phyloP scores from a whole-genome alignment of 2,113 vertebrate genomes.

The Agelaius tricolor region DNA sequence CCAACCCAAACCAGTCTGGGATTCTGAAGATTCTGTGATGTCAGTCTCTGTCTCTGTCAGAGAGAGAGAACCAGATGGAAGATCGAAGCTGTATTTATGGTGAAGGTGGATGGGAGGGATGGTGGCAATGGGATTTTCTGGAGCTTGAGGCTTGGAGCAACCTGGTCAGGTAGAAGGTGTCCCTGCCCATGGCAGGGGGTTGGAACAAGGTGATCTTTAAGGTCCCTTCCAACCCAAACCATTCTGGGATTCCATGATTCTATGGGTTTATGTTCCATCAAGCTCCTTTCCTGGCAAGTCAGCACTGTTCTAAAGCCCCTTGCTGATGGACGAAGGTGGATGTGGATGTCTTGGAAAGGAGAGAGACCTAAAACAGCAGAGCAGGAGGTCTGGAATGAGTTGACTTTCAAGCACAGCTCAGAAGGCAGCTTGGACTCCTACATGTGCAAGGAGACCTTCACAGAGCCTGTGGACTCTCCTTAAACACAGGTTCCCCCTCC shows the following conservation, averaged over 20 bases:
- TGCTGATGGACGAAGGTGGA: background rate
- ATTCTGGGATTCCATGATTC: background rate
- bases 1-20: background rate
- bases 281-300: background rate
- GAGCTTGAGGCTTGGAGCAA: background rate
- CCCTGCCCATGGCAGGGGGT: background rate
- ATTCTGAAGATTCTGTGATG: background rate
- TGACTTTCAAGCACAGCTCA: background rate
- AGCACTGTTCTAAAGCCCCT: background rate
- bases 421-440: background rate
- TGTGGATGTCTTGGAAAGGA: background rate
- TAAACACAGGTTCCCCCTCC: fast-evolving
- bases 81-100: background rate
- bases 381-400: background rate
- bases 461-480: background rate
- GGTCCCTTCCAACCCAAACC: background rate
- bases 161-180: background rate
- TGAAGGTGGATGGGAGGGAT: background rate
- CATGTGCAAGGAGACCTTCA: background rate
- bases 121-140: background rate
- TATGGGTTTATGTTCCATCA: background rate
- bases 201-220: background rate
- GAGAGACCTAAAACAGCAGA: background rate
- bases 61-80: background rate
- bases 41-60: no score